Evolutionary conservation across 2,113 vertebrate genomes (phyloP).

Genomic region (Marmota flaviventris): DNA sequence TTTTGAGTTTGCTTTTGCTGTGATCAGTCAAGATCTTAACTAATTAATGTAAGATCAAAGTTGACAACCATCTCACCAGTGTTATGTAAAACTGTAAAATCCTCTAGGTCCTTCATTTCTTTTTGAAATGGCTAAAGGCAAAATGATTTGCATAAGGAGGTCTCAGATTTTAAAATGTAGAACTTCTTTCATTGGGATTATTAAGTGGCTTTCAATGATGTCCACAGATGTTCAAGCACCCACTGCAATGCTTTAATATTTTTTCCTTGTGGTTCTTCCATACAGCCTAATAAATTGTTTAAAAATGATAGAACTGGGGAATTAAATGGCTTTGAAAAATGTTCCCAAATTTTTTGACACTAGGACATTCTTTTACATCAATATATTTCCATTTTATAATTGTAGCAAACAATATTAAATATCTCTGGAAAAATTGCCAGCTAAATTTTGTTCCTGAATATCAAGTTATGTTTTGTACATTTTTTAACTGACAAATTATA

Average conservation of each 20-base stretch:
- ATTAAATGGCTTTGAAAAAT: constrained; percentile 52
- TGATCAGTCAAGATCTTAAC: constrained; percentile 87
- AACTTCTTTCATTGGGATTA: constrained; percentile 85
- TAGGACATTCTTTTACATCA: constrained; percentile 5
- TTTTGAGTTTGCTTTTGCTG: constrained; percentile 83
- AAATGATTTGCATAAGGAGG: constrained; percentile 88
- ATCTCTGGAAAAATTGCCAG: constrained; percentile 30
- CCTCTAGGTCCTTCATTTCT: constrained; percentile 86
- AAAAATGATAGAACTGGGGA: constrained; percentile 59
- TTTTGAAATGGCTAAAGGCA: constrained; percentile 89
- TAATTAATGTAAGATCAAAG: constrained; percentile 90
- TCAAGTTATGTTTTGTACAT: background rate
- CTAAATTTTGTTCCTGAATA: constrained; percentile 44
- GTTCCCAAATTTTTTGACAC: constrained; percentile 25
- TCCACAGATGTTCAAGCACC: constrained; percentile 82
- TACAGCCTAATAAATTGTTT: constrained; percentile 50
- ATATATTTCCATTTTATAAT: constrained; percentile 41
- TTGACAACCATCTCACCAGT: constrained; percentile 86
- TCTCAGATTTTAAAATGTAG: constrained; percentile 86
- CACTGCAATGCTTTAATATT: constrained; percentile 73
- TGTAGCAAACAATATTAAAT: constrained; percentile 23
- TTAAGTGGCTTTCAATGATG: constrained; percentile 67
- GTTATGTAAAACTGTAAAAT: constrained; percentile 86
- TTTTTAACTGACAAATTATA: constrained; percentile 35
- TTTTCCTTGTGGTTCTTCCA: constrained; percentile 64